Conservation (phyloP, 2,797 vertebrate species). For the Semaprochilodus insignis region DNA sequence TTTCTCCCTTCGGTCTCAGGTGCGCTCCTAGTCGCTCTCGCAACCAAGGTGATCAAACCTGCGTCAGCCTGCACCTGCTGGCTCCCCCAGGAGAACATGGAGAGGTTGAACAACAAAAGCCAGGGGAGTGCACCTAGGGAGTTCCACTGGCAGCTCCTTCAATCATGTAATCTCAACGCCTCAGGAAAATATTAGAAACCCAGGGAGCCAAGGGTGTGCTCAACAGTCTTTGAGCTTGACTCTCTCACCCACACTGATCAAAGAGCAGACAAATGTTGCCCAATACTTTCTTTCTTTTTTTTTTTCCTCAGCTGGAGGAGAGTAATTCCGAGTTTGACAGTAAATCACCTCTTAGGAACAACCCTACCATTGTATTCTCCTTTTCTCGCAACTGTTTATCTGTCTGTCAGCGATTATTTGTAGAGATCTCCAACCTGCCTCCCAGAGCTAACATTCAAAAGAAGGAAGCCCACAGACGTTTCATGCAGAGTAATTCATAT, state of each 20-base stretch:
- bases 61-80: constrained; percentile 79
- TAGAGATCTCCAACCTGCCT: constrained; percentile 30
- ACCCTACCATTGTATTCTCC: constrained; percentile 40
- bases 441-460: constrained; percentile 25
- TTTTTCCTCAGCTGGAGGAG: constrained; percentile 27
- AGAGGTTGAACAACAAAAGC: constrained; percentile 75
- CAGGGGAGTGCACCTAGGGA: constrained; percentile 63
- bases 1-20: constrained; percentile 66
- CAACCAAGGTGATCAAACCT: constrained; percentile 83
- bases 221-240: constrained; percentile 44
- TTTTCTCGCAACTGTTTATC: constrained; percentile 46
- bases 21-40: constrained; percentile 63
- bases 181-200: constrained; percentile 50
- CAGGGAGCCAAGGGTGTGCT: constrained; percentile 32
- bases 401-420: constrained; percentile 33
- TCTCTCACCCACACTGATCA: constrained; percentile 51
- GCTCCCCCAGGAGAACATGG: constrained; percentile 69
- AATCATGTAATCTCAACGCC: constrained; percentile 66
- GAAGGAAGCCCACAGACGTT: constrained; percentile 26
- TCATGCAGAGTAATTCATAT: constrained; percentile 25
- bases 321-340: constrained; percentile 51
- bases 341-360: constrained; percentile 54
- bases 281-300: constrained; percentile 50
- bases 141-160: constrained; percentile 71
- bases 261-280: constrained; percentile 54